Percentiles rank a stretch among this genome's conserved stretches.
Conservation (phyloP, 2,888 invertebrate genomes). For the Calliopum simillimum region DNA sequence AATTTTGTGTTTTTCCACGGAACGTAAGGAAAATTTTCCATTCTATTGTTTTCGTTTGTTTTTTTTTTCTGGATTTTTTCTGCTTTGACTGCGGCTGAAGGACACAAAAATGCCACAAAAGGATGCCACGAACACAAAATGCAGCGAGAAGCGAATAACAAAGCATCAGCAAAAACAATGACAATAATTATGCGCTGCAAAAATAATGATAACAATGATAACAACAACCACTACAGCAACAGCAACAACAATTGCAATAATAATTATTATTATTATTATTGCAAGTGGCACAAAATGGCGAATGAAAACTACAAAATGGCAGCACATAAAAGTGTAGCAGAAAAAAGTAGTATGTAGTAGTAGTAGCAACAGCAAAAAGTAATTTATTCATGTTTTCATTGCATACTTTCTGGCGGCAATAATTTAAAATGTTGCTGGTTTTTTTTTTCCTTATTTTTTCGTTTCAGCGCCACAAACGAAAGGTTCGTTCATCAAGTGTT, state of each 20-base stretch:
- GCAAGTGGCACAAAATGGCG: slow-evolving; percentile 18
- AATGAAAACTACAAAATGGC: slow-evolving; percentile 3
- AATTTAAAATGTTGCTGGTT: slow-evolving; percentile 15
- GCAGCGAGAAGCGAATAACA: slow-evolving; percentile 13
- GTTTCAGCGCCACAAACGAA: not conserved
- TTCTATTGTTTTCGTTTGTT: not conserved
- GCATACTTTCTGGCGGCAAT: slow-evolving; percentile 30
- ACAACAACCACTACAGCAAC: not conserved
- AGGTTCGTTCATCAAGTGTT: slow-evolving; percentile 1
- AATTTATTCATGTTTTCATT: slow-evolving; percentile 34
- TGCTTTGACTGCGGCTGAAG: not conserved
- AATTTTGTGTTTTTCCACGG: no score
- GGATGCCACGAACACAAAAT: slow-evolving; percentile 7
- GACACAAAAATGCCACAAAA: not conserved
- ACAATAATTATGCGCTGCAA: slow-evolving; percentile 24
- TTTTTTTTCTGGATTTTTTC: slow-evolving; percentile 1
- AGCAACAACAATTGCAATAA: slow-evolving; percentile 10
- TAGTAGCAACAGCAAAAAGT: slow-evolving; percentile 17
- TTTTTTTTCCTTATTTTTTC: slow-evolving; percentile 2
- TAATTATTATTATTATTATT: slow-evolving; percentile 23
- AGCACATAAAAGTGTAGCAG: not conserved
- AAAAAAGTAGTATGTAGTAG: no score
- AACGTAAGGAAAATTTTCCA: no score
- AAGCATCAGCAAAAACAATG: slow-evolving; percentile 16
- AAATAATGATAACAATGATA: not conserved